These are phyloP conservation scores for Dorcus hopei DNA, from an alignment of 2,888 invertebrate genomes.

Conservation along the genomic window DNA sequence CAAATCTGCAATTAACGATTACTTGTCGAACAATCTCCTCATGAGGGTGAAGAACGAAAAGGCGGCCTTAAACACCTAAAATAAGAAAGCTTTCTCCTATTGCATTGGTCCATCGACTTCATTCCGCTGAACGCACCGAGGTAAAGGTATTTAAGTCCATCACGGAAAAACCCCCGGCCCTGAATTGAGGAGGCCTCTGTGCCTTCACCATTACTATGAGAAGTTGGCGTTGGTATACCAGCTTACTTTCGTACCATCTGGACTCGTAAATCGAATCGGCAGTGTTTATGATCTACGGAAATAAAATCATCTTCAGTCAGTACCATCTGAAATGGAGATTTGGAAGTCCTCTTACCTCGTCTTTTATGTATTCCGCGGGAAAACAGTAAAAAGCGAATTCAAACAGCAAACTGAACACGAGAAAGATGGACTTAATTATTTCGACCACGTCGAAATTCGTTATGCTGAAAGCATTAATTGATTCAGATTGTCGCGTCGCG, in stretches of 20 bases:
- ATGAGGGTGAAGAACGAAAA: conserved; percentile 13
- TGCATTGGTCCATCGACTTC: background rate
- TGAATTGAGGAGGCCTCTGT: conserved; percentile 9
- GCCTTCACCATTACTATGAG: conserved; percentile 9
- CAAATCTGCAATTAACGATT: too few species aligned
- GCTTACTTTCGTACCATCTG: conserved; percentile 4
- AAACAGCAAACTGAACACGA: background rate
- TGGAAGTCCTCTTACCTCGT: conserved; percentile 1
- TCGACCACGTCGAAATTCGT: background rate
- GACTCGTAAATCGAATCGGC: conserved; percentile 10
- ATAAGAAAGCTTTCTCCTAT: background rate
- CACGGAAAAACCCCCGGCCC: conserved; percentile 9
- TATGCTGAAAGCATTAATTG: too few species aligned
- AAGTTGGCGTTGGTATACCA: conserved; percentile 4
- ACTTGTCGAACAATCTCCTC: background rate
- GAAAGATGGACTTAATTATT: background rate
- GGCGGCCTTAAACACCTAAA: conserved; percentile 13
- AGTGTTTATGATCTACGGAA: background rate
- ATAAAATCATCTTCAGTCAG: background rate
- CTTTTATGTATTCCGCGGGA: conserved; percentile 7
- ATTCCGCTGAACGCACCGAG: conserved; percentile 6
- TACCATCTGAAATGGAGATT: background rate
- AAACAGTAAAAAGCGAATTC: conserved; percentile 12
- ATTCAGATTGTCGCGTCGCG: too few species aligned
- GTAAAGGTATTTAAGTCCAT: conserved; percentile 14